Conservation (phyloP, 2,113 vertebrate species). For the Alces alces region DNA sequence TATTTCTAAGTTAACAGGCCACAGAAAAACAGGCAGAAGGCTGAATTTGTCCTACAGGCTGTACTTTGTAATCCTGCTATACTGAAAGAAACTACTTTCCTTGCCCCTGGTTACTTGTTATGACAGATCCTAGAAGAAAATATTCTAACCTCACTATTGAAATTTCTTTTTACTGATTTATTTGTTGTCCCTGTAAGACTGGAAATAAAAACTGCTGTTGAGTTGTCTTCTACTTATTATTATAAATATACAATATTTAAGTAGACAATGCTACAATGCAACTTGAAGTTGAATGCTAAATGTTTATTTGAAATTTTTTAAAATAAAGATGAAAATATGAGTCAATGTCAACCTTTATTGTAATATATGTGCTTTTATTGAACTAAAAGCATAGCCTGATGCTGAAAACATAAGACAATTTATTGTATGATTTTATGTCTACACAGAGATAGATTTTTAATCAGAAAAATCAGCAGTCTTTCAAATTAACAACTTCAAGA, state of each 20-base stretch:
- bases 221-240: not conserved
- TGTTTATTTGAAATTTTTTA: not conserved
- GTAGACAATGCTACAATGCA: not conserved
- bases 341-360: not conserved
- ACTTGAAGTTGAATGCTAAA: not conserved
- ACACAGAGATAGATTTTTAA: slow-evolving; percentile 28
- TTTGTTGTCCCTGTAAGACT: not conserved
- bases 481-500: slow-evolving; percentile 48
- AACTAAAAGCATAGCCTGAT: not conserved
- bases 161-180: not conserved
- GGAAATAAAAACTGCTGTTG: not conserved
- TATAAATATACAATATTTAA: not conserved
- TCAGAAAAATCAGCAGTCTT: slow-evolving; percentile 52
- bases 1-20: not conserved
- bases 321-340: not conserved
- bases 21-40: not conserved
- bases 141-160: not conserved
- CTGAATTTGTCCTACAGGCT: not conserved
- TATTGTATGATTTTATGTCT: not conserved
- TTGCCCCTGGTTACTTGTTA: not conserved
- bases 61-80: not conserved
- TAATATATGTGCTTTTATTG: not conserved
- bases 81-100: not conserved
- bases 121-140: not conserved
- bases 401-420: not conserved